These are phyloP conservation scores for Eupithecia subfuscata DNA, from an alignment of 2,888 invertebrate genomes.

Conservation along the genomic window DNA sequence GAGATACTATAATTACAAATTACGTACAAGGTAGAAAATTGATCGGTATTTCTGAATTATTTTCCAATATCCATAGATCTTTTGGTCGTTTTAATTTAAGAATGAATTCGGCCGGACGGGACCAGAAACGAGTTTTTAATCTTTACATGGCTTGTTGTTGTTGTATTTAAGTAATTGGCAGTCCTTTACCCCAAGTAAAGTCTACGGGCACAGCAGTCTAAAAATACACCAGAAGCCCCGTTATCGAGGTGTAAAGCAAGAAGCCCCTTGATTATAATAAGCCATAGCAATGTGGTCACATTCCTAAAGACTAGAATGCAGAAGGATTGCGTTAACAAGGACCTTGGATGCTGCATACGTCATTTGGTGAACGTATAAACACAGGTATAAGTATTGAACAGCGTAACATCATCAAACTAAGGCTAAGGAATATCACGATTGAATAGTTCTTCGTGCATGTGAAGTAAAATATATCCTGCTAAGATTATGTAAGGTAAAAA, in stretches of 20 bases:
- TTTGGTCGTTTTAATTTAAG: neutral
- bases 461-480: too few species aligned
- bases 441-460: neutral
- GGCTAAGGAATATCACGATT: neutral
- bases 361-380: constrained; percentile 19
- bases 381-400: too few species aligned
- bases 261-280: constrained; percentile 58
- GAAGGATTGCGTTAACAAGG: constrained; percentile 57
- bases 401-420: neutral
- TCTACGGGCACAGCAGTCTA: constrained; percentile 9
- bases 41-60: neutral
- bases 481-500: too few species aligned
- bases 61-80: neutral
- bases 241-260: constrained; percentile 42
- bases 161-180: too few species aligned
- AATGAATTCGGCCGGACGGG: neutral
- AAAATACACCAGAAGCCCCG: constrained; percentile 26
- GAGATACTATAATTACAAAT: constrained; percentile 11
- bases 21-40: constrained; percentile 10
- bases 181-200: neutral
- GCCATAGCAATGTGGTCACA: constrained; percentile 56
- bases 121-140: neutral
- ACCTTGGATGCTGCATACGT: constrained; percentile 41
- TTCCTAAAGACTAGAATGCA: constrained; percentile 60
- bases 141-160: too few species aligned